Percentiles rank a stretch among this genome's conserved stretches.
Conservation (phyloP, 2,888 invertebrate species). For the Drosophila neotestacea region DNA sequence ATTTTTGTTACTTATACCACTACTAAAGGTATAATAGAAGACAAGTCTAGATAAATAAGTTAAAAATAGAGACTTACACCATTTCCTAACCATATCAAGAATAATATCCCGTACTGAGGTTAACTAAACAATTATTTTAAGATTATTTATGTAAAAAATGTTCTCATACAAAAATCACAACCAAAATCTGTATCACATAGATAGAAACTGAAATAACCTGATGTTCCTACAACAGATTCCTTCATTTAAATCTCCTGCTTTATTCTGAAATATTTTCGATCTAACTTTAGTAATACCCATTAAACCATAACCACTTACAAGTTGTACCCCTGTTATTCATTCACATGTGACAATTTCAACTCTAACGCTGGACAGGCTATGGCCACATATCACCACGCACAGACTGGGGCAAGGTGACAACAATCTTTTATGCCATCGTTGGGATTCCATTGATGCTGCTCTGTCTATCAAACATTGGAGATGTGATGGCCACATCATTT, state of each 20-base stretch:
- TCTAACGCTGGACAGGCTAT: constrained; percentile 89
- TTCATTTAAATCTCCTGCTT: neutral
- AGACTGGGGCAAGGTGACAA: constrained; percentile 96
- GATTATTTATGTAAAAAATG: neutral
- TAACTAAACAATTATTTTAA: no score
- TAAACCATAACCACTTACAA: constrained; percentile 14
- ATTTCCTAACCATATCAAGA: neutral
- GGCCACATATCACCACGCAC: constrained; percentile 98
- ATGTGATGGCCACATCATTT: constrained; percentile 97
- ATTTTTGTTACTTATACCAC: no score
- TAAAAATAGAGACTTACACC: no score
- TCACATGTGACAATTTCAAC: constrained; percentile 26
- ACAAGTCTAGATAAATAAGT: neutral
- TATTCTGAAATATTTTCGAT: neutral
- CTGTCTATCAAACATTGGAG: constrained; percentile 96
- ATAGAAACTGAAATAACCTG: neutral
- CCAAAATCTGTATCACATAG: no score
- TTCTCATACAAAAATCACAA: neutral
- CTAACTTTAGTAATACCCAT: constrained; percentile 17
- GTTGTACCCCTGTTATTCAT: constrained; percentile 17
- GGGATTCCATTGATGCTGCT: constrained; percentile 98
- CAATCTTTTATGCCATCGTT: constrained; percentile 97
- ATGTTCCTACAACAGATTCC: neutral
- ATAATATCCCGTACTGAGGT: neutral
- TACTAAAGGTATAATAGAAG: neutral